phyloP scores from a whole-genome alignment of 2,888 invertebrate genomes.

The Spodoptera littoralis region DNA sequence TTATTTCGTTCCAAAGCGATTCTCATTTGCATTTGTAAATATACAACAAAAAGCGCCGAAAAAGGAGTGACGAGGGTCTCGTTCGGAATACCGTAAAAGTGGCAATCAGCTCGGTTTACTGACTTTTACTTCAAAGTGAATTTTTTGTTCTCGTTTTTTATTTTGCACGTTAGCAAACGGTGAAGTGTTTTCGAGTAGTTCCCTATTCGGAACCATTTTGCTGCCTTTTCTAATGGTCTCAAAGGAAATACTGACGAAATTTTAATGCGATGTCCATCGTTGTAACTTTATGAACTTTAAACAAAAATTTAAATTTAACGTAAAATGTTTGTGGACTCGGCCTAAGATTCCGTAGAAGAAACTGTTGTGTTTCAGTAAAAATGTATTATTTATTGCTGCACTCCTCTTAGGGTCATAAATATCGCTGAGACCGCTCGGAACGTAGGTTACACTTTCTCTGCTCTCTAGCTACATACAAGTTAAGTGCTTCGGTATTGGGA shows the following conservation, averaged over 20 bases:
- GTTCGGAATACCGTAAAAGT: conserved; percentile 81
- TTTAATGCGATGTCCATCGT: conserved; percentile 34
- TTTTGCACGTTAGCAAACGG: conserved; percentile 65
- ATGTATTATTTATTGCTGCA: conserved; percentile 56
- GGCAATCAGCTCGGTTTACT: conserved; percentile 80
- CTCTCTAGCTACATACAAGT: conserved; percentile 47
- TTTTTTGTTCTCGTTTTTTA: conserved; percentile 74
- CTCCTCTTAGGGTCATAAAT: conserved; percentile 53
- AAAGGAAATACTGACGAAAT: conserved; percentile 41
- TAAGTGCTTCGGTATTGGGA: conserved; percentile 56
- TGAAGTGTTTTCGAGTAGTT: conserved; percentile 66
- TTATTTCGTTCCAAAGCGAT: conserved; percentile 49
- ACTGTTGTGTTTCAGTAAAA: conserved; percentile 39
- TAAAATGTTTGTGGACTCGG: conserved; percentile 14
- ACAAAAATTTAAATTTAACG: conserved; percentile 21
- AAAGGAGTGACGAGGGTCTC: conserved; percentile 80
- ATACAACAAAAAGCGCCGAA: conserved; percentile 73
- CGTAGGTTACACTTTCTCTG: conserved; percentile 52
- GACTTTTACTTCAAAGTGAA: conserved; percentile 78
- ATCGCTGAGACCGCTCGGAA: conserved; percentile 46
- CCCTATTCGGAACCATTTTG: conserved; percentile 60
- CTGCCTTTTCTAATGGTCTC: conserved; percentile 55
- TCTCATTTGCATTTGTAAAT: conserved; percentile 76
- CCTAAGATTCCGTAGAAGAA: conserved; percentile 23
- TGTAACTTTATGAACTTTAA: conserved; percentile 22